These are phyloP conservation scores for Scaeva pyrastri DNA, from an alignment of 2,888 invertebrate species.

Conservation along the genomic window DNA sequence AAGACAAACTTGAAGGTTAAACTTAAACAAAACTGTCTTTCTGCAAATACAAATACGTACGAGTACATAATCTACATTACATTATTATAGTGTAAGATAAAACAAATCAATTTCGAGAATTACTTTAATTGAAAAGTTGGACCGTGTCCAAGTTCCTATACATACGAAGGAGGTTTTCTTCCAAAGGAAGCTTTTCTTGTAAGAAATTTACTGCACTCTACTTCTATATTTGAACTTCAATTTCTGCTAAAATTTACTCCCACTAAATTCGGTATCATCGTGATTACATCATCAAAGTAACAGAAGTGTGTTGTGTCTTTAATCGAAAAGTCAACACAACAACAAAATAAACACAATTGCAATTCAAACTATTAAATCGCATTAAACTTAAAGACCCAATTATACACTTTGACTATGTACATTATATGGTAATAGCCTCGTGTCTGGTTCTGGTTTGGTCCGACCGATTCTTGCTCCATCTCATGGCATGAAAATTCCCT, in stretches of 20 bases:
- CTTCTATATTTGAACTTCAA: background rate
- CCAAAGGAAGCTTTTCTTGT: background rate
- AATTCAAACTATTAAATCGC: slow-evolving; percentile 16
- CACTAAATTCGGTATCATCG: too few relatives aligned
- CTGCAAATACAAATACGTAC: background rate
- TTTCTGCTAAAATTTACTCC: background rate
- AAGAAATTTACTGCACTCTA: background rate
- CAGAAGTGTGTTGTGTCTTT: background rate
- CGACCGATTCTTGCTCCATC: background rate
- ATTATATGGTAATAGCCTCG: background rate
- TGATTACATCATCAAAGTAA: slow-evolving; percentile 19
- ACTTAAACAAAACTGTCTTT: background rate
- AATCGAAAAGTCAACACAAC: slow-evolving; percentile 12
- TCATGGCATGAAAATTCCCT: background rate
- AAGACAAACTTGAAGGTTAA: background rate
- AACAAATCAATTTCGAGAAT: background rate
- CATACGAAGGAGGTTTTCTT: background rate
- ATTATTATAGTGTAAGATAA: too few relatives aligned
- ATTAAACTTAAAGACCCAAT: slow-evolving; percentile 27
- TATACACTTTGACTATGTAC: background rate
- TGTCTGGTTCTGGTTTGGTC: background rate
- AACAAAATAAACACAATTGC: background rate
- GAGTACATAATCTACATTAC: background rate
- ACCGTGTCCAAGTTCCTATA: background rate
- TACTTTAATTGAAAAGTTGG: slow-evolving; percentile 26